A percentile compares a stretch with the other conserved stretches of the same genome.
phyloP scores from a whole-genome alignment of 2,113 vertebrate genomes.

The Percopsis transmontana region DNA sequence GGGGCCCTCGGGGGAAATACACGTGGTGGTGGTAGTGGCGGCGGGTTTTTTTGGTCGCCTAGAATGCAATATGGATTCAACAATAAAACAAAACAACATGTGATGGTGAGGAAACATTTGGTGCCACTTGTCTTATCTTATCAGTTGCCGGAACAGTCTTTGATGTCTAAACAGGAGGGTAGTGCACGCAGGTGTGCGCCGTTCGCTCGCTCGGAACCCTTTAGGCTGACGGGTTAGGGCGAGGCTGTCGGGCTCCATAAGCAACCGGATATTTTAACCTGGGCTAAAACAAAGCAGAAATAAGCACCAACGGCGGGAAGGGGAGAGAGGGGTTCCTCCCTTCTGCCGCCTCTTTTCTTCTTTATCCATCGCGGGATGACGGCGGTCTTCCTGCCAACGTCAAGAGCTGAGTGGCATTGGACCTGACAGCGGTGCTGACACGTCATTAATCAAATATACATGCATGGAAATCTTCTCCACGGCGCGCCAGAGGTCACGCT shows the following conservation, averaged over 20 bases:
- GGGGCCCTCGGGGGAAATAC: conserved; percentile 64
- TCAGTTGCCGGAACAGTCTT: conserved; percentile 59
- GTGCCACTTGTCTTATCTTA: conserved; percentile 54
- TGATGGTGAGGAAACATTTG: conserved; percentile 65
- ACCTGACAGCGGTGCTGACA: conserved; percentile 65
- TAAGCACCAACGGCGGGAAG: conserved; percentile 2
- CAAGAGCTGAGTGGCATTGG: conserved; percentile 67
- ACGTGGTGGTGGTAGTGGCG: conserved; percentile 42
- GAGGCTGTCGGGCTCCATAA: conserved; percentile 25
- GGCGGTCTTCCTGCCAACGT: conserved; percentile 50
- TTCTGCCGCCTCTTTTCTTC: conserved; percentile 18
- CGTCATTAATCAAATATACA: conserved; percentile 76
- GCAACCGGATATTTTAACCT: conserved; percentile 51
- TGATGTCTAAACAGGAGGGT: conserved; percentile 52
- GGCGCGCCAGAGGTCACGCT: conserved; percentile 65
- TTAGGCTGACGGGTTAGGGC: conserved; percentile 54
- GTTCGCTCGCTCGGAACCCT: conserved; percentile 52
- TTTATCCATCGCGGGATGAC: conserved; percentile 49
- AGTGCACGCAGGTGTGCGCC: conserved; percentile 61
- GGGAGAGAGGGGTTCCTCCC: conserved; percentile 5
- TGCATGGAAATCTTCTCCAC: conserved; percentile 68
- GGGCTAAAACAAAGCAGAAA: conserved; percentile 50
- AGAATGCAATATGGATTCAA: conserved; percentile 55
- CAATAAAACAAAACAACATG: conserved; percentile 40
- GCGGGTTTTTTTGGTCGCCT: conserved; percentile 33